Evolutionary conservation across 2,797 vertebrate species (phyloP).

Genomic region (Loriculus beryllinus): DNA sequence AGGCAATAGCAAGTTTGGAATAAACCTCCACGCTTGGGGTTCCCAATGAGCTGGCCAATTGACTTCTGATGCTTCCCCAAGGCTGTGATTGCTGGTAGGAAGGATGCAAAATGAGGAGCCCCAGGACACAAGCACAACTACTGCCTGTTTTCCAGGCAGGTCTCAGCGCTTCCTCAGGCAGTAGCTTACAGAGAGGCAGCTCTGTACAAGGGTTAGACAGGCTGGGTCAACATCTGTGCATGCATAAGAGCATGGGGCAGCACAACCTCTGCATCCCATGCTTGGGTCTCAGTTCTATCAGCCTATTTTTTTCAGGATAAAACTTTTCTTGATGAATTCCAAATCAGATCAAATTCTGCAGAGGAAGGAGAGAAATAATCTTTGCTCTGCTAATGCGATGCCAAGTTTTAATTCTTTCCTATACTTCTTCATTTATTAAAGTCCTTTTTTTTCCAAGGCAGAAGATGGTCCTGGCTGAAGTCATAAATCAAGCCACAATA

Average conservation of each 20-base stretch:
- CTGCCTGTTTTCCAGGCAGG: neutral
- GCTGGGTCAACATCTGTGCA: rapidly evolving
- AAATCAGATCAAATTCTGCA: neutral
- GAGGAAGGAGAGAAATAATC: neutral
- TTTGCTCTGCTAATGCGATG: neutral
- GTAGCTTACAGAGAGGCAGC: neutral
- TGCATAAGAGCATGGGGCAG: neutral
- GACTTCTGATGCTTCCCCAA: neutral
- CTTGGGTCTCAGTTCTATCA: neutral
- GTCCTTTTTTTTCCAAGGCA: neutral
- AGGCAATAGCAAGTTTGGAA: neutral
- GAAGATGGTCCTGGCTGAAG: neutral
- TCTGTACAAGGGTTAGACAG: rapidly evolving
- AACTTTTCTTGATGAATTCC: neutral
- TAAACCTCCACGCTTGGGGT: neutral
- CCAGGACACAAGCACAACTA: neutral
- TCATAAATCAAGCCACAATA: neutral
- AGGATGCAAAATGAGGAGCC: neutral
- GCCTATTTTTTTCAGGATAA: neutral
- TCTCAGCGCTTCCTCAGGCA: neutral
- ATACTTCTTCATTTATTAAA: neutral
- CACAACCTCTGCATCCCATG: neutral
- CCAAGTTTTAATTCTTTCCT: neutral
- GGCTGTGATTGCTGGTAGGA: neutral
- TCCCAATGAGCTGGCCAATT: rapidly evolving